phyloP scores from a whole-genome alignment of 2,888 invertebrate species.

The Aphodius sticticus region DNA sequence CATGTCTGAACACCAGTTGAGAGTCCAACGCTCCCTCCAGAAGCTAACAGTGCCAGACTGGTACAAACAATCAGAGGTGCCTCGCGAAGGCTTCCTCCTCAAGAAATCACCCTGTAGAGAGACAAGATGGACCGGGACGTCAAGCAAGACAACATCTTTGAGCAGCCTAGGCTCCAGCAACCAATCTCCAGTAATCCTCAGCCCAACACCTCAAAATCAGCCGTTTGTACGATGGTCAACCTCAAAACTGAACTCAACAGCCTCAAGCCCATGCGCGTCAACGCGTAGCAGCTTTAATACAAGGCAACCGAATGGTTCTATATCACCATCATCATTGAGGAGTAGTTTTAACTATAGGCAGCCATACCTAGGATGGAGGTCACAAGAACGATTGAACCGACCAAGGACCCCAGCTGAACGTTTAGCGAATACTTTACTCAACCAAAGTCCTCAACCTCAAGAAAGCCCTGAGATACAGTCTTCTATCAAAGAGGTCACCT shows the following conservation, averaged over 20 bases:
- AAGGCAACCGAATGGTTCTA: conserved; percentile 67
- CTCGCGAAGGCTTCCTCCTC: conserved; percentile 81
- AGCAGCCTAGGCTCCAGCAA: conserved; percentile 71
- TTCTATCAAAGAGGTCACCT: conserved; percentile 91
- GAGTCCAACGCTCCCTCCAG: conserved; percentile 92
- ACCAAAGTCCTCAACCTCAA: conserved; percentile 52
- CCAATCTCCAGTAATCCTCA: conserved; percentile 56
- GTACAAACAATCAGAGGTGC: conserved; percentile 79
- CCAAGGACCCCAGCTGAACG: conserved; percentile 88
- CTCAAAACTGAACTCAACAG: conserved; percentile 76
- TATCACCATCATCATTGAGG: conserved; percentile 70
- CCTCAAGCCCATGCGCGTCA: conserved; percentile 77
- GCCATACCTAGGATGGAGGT: conserved; percentile 90
- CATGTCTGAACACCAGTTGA: conserved; percentile 92
- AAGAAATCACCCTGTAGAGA: conserved; percentile 65
- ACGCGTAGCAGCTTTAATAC: conserved; percentile 76
- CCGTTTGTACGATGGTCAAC: conserved; percentile 76
- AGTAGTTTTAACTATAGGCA: conserved; percentile 85
- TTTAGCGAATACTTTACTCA: conserved; percentile 72
- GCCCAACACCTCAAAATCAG: conserved; percentile 56
- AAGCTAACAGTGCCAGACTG: conserved; percentile 95
- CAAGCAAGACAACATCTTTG: conserved; percentile 85
- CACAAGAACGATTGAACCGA: conserved; percentile 80
- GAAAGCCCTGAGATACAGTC: conserved; percentile 75
- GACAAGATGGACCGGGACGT: conserved; percentile 65